Percentiles rank a stretch among this genome's conserved stretches.
phyloP scores from a whole-genome alignment of 2,797 vertebrate genomes.

The Antennarius maculatus region DNA sequence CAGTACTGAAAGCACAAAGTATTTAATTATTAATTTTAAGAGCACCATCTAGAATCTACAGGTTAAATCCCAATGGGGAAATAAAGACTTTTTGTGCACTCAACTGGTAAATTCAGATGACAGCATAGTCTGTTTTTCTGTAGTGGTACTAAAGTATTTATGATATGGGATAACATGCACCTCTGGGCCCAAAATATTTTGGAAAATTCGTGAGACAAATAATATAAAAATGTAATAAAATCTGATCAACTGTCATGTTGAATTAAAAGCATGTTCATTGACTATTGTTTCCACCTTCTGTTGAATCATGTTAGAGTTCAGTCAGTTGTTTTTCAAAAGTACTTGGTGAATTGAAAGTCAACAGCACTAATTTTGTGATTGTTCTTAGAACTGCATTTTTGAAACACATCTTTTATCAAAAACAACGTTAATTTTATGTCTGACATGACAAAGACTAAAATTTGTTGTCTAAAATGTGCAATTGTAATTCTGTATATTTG shows the following conservation, averaged over 20 bases:
- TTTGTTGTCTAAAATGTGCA: background rate
- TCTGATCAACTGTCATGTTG: background rate
- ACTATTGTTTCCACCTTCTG: background rate
- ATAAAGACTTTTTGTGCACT: conserved; percentile 36
- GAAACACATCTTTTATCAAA: background rate
- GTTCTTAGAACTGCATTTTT: background rate
- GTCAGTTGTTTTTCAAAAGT: background rate
- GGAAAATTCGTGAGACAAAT: background rate
- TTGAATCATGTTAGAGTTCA: background rate
- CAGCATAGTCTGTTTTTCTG: conserved; percentile 16
- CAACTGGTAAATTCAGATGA: conserved; percentile 24
- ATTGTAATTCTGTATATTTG: no score
- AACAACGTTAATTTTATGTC: background rate
- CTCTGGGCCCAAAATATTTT: background rate
- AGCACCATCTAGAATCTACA: conserved; percentile 11
- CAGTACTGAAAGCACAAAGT: conserved; percentile 26
- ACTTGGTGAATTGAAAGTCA: background rate
- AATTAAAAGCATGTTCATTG: background rate
- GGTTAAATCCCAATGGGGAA: conserved; percentile 29
- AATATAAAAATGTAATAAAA: background rate
- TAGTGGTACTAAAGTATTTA: conserved; percentile 2
- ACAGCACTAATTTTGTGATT: background rate
- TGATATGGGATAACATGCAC: conserved; percentile 2
- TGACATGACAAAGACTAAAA: background rate
- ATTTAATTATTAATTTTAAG: conserved; percentile 59